phyloP scores from a whole-genome alignment of 2,888 invertebrate species.

The Ecliptopera silaceata region DNA sequence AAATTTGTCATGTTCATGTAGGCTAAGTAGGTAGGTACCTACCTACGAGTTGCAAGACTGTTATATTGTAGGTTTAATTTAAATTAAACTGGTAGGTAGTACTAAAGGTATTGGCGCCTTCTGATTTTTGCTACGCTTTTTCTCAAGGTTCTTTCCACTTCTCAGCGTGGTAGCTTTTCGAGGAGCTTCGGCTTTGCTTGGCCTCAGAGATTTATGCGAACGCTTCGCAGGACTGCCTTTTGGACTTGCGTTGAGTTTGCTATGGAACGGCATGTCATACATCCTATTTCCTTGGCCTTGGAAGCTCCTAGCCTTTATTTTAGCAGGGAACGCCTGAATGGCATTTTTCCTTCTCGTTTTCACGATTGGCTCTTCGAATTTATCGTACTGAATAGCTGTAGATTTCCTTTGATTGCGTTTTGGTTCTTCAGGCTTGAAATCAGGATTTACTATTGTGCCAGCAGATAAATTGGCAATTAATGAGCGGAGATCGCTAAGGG shows the following conservation, averaged over 20 bases:
- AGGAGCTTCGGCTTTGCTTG: conserved; percentile 47
- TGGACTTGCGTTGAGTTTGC: conserved; percentile 21
- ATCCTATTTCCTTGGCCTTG: conserved; percentile 37
- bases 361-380: conserved; percentile 22
- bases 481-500: conserved; percentile 55
- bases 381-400: conserved; percentile 48
- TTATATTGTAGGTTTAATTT: too few relatives aligned
- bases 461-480: conserved; percentile 54
- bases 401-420: conserved; percentile 41
- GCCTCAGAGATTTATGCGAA: conserved; percentile 30
- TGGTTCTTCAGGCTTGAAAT: conserved; percentile 35
- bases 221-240: conserved; percentile 32
- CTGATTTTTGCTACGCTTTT: conserved; percentile 35
- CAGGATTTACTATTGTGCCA: conserved; percentile 40
- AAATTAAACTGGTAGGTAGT: neutral
- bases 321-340: conserved; percentile 39
- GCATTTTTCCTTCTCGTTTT: conserved; percentile 43
- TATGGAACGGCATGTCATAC: conserved; percentile 3
- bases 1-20: too few relatives aligned
- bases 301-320: conserved; percentile 46
- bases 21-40: neutral
- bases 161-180: conserved; percentile 47
- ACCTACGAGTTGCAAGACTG: too few relatives aligned
- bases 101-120: neutral
- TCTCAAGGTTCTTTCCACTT: conserved; percentile 42